A percentile compares a stretch with the other conserved stretches of the same genome.
Conservation (phyloP, 2,797 vertebrate species). For the Selene dorsalis region DNA sequence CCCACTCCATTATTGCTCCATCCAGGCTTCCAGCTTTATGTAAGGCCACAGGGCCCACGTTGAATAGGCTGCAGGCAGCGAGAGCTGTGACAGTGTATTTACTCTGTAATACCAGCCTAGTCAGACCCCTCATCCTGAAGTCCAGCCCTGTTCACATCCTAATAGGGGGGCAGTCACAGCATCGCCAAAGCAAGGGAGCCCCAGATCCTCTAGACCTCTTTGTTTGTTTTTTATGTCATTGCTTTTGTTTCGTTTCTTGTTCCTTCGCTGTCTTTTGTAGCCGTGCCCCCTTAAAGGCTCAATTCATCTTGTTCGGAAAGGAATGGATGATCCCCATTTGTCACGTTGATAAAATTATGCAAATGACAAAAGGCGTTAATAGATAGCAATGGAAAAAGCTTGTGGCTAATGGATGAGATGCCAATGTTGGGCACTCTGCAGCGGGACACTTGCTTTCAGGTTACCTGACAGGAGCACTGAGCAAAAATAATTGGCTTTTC, state of each 20-base stretch:
- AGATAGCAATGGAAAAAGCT: conserved; percentile 79
- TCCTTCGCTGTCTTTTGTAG: conserved; percentile 53
- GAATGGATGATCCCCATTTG: conserved; percentile 82
- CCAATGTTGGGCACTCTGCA: conserved; percentile 76
- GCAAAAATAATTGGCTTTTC: conserved; percentile 87
- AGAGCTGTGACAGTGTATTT: conserved; percentile 70
- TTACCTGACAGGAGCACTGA: conserved; percentile 85
- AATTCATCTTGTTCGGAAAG: conserved; percentile 81
- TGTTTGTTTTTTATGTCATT: conserved; percentile 71
- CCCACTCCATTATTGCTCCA: conserved; percentile 54
- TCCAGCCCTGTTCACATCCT: conserved; percentile 58
- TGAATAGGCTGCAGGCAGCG: conserved; percentile 55
- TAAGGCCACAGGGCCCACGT: conserved; percentile 45
- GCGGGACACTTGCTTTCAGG: conserved; percentile 83
- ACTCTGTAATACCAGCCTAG: conserved; percentile 58
- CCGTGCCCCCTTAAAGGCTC: conserved; percentile 72
- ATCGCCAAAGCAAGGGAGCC: conserved; percentile 48
- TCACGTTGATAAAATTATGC: conserved; percentile 86
- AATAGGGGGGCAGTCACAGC: conserved; percentile 62
- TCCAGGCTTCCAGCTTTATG: conserved; percentile 51
- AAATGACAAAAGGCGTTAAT: conserved; percentile 84
- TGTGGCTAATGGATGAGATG: conserved; percentile 84
- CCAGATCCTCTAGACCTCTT: conserved; percentile 55
- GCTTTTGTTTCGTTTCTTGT: conserved; percentile 71
- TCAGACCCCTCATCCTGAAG: conserved; percentile 57